Base-by-base conservation (phyloP, 1,140 invertebrate genomes). In the Dufourea novaeangliae region DNA sequence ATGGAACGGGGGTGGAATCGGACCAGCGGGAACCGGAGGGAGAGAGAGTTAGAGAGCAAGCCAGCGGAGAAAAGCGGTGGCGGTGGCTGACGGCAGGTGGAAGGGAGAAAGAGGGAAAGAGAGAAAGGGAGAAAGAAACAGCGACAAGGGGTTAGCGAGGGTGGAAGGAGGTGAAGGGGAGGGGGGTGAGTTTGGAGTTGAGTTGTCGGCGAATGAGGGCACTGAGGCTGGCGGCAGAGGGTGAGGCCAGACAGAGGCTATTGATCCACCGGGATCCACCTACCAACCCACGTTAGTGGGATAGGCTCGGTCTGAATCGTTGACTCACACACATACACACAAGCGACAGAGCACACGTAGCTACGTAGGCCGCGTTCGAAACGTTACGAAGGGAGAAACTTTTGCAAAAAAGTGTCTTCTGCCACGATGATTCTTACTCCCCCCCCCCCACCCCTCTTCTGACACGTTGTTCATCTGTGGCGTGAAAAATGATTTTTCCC, bases 211-310 rank as follows among this genome's bases (percentile, higher is more conserved):
- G 86, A 88, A 89, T 88, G 86, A 87, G 85, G 87, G 85, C 86
- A 88, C 85, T 82, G 84, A 88, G 85, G 86, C 74, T 87, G 86
- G 82, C 73, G 80, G 76, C 75, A 84, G 88, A 89, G 90, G 90
- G 88, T 90, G 90, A 91, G 89, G 89, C 90, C 88, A 91, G 90
- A 91, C 89, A 90, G 87, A 87, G 88, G 89, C 88, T 91, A 91
- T 91, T 91, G 90, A 91, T 91, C 90, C 86, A 83, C 54, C 77
- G 89, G 88, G 87, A 88, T 90, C 84, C 87, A 87, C 87, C 89
- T 86, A 86, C 88, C 86, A 86, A 85, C 77, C 84, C 79, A 78
- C 84, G 76, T 81, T 88, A 88, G 87, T 88, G 84, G 88, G 88
- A 87, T 89, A 89, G 86, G 87, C 83, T 88, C 86, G 86, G 87